Percentiles rank a stretch among this genome's conserved stretches.
Evolutionary conservation across 2,113 vertebrate species (phyloP).

Genomic region (Poeciliopsis occidentalis): DNA sequence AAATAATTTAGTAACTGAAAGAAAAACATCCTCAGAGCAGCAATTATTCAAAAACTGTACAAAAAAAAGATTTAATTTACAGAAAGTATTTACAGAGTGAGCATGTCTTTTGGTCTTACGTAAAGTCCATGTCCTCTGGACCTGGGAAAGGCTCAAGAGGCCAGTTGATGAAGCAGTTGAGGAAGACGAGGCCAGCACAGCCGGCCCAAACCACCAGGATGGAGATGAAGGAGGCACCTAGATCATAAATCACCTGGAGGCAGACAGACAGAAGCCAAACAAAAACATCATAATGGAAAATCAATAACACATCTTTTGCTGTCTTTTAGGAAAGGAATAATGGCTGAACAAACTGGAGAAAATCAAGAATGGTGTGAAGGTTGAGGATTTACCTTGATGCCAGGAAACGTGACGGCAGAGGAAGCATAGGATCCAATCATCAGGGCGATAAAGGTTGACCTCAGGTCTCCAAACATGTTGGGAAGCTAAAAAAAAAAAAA

Average conservation of each 20-base stretch:
- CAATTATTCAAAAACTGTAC: too few species aligned
- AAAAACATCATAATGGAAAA: constrained; percentile 13
- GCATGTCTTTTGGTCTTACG: constrained; percentile 81
- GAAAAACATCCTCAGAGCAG: too few species aligned
- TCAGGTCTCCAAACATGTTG: constrained; percentile 97
- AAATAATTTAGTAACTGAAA: too few species aligned
- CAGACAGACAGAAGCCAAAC: constrained; percentile 65
- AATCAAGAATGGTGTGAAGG: not conserved
- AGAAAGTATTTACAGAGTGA: not conserved
- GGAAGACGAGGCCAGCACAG: constrained; percentile 93
- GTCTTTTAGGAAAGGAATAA: not conserved
- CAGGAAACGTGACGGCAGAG: constrained; percentile 96
- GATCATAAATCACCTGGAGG: constrained; percentile 92
- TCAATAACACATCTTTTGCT: constrained; percentile 14
- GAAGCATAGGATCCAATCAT: constrained; percentile 99
- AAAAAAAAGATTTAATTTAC: too few species aligned
- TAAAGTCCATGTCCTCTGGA: constrained; percentile 98
- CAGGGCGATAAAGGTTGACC: constrained; percentile 96
- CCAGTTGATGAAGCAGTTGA: constrained; percentile 99
- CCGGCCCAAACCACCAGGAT: constrained; percentile 93
- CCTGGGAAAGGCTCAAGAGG: constrained; percentile 97
- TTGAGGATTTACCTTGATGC: constrained; percentile 86
- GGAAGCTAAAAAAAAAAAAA: constrained; percentile 82
- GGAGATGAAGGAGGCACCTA: constrained; percentile 89
- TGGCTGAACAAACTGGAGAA: not conserved